Percentiles rank a stretch among this genome's conserved stretches.
These are phyloP conservation scores for Acleris literana DNA, from an alignment of 2,888 invertebrate species.

Conservation along the genomic window DNA sequence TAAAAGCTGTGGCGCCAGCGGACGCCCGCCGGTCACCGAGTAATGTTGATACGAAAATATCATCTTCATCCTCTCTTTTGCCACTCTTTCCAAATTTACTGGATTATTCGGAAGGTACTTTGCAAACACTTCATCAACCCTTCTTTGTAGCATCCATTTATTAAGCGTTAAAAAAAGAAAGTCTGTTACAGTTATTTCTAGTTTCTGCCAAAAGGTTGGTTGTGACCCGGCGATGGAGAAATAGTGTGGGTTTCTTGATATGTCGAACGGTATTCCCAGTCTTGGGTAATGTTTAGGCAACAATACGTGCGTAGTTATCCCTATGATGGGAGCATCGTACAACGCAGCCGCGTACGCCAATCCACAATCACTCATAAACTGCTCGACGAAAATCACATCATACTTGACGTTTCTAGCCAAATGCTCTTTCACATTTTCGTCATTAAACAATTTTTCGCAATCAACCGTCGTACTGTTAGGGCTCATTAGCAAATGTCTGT, in stretches of 20 bases:
- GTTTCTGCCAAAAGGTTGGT: slow-evolving; percentile 54
- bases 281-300: slow-evolving; percentile 75
- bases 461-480: slow-evolving; percentile 38
- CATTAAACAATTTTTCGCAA: slow-evolving; percentile 61
- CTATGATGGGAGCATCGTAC: slow-evolving; percentile 77
- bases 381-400: slow-evolving; percentile 76
- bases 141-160: slow-evolving; percentile 56
- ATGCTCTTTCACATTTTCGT: slow-evolving; percentile 53
- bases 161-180: slow-evolving; percentile 48
- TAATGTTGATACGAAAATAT: slow-evolving; percentile 85
- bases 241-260: slow-evolving; percentile 73
- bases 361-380: slow-evolving; percentile 74
- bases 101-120: slow-evolving; percentile 67
- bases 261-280: slow-evolving; percentile 76
- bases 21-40: slow-evolving; percentile 80
- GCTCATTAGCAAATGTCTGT: slow-evolving; percentile 27
- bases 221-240: slow-evolving; percentile 63
- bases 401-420: slow-evolving; percentile 53
- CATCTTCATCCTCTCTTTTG: slow-evolving; percentile 74
- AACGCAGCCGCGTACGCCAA: slow-evolving; percentile 63
- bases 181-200: slow-evolving; percentile 54
- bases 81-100: slow-evolving; percentile 73
- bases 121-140: slow-evolving; percentile 61
- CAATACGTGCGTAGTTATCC: slow-evolving; percentile 76
- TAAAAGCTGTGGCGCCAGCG: slow-evolving; percentile 80